phyloP scores from a whole-genome alignment of 2,797 vertebrate genomes.

The Brachyrhaphis roseni region DNA sequence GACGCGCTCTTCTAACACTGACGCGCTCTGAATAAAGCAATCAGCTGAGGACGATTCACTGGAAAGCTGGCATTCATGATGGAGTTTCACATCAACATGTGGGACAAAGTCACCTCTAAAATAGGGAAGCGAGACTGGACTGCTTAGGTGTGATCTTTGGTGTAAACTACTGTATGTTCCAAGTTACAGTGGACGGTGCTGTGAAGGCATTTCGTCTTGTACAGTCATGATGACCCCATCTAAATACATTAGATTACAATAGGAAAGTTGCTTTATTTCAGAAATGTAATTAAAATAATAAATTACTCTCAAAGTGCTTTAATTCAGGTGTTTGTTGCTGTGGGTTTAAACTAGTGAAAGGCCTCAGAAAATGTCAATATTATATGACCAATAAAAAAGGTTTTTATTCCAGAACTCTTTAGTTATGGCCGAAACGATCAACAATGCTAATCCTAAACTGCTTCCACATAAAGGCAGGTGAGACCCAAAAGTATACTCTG shows the following conservation, averaged over 20 bases:
- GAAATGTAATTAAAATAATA: neutral
- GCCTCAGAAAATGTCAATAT: neutral
- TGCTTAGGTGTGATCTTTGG: neutral
- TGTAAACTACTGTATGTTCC: neutral
- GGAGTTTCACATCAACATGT: neutral
- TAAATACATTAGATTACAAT: neutral
- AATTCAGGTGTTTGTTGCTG: neutral
- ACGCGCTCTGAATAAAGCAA: neutral
- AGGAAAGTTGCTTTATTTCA: neutral
- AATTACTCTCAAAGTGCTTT: neutral
- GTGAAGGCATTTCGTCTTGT: neutral
- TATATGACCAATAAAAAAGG: neutral
- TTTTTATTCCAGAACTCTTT: neutral
- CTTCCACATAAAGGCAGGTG: neutral
- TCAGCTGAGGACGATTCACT: neutral
- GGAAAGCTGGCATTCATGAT: neutral
- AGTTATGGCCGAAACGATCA: neutral
- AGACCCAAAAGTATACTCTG: neutral
- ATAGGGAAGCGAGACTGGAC: neutral
- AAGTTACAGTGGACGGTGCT: neutral
- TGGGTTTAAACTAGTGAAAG: neutral
- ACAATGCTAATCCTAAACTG: neutral
- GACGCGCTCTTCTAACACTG: neutral
- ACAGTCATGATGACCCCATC: neutral
- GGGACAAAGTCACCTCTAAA: no score